Evolutionary conservation across 2,797 vertebrate species (phyloP).

Genomic region (Tinamus major): DNA sequence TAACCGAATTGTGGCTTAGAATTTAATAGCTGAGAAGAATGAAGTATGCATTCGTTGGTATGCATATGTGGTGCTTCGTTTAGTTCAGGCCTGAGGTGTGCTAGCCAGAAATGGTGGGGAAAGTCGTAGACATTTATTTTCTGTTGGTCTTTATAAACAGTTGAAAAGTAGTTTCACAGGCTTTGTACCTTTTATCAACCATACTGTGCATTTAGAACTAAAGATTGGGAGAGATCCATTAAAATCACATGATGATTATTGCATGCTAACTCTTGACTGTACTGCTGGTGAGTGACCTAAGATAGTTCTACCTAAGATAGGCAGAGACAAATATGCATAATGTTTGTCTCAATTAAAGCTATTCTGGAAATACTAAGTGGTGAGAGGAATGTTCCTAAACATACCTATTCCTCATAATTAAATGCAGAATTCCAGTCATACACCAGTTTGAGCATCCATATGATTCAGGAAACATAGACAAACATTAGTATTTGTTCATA

Average conservation of each 20-base stretch:
- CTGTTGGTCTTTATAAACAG: not conserved
- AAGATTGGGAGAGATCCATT: not conserved
- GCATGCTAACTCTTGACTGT: not conserved
- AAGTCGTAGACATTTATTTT: not conserved
- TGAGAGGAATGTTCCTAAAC: constrained; percentile 17
- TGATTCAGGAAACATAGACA: not conserved
- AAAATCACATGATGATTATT: not conserved
- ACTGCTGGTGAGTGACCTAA: not conserved
- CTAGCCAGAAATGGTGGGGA: not conserved
- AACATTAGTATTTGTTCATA: not conserved
- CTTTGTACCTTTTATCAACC: not conserved
- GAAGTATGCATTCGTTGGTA: not conserved
- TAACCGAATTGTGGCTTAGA: not conserved
- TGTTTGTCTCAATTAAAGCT: not conserved
- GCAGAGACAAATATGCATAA: not conserved
- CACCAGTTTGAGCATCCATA: not conserved
- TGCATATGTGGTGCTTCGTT: not conserved
- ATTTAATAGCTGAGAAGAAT: not conserved
- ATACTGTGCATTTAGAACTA: not conserved
- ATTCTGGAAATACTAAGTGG: not conserved
- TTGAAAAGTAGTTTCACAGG: not conserved
- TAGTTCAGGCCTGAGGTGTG: not conserved
- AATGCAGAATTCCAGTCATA: constrained; percentile 11
- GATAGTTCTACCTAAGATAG: not conserved
- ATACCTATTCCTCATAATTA: not conserved